Percentiles rank a stretch among this genome's conserved stretches.
Conservation (phyloP, 2,888 invertebrate genomes). For the Psylliodes chrysocephalus region DNA sequence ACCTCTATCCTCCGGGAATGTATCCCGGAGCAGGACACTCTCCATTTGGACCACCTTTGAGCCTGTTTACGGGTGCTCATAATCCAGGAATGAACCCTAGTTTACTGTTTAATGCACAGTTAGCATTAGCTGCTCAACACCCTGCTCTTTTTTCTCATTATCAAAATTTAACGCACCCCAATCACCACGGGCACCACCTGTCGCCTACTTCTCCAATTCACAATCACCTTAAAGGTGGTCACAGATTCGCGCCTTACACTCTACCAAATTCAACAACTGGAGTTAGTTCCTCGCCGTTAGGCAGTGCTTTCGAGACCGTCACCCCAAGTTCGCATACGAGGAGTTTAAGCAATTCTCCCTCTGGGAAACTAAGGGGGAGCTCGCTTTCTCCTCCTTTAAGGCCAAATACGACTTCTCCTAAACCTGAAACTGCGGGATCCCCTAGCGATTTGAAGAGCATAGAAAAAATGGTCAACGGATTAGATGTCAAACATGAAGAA, state of each 20-base stretch:
- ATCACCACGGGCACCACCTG: conserved; percentile 66
- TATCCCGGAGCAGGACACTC: conserved; percentile 76
- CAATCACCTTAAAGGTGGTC: conserved; percentile 76
- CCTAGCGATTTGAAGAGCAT: conserved; percentile 92
- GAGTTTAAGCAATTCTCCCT: conserved; percentile 73
- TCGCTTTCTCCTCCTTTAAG: conserved; percentile 68
- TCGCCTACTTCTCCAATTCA: conserved; percentile 72
- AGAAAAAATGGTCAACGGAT: conserved; percentile 96
- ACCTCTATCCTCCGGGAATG: conserved; percentile 90
- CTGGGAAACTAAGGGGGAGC: conserved; percentile 62
- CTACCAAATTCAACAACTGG: conserved; percentile 71
- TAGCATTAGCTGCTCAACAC: conserved; percentile 89
- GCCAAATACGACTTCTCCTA: conserved; percentile 70
- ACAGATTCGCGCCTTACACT: conserved; percentile 91
- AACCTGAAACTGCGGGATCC: conserved; percentile 68
- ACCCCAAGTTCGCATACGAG: conserved; percentile 79
- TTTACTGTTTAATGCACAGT: conserved; percentile 87
- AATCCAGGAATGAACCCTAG: conserved; percentile 82
- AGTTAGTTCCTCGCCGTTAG: conserved; percentile 70
- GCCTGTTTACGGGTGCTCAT: conserved; percentile 70
- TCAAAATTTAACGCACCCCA: conserved; percentile 72
- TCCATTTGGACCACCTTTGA: conserved; percentile 76
- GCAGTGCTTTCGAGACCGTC: conserved; percentile 90
- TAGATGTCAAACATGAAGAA: conserved; percentile 81
- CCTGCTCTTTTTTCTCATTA: conserved; percentile 80